Percentiles rank a stretch among this genome's conserved stretches.
Conservation (phyloP, 2,888 invertebrate genomes). For the Brachynemurus nebulosus region DNA sequence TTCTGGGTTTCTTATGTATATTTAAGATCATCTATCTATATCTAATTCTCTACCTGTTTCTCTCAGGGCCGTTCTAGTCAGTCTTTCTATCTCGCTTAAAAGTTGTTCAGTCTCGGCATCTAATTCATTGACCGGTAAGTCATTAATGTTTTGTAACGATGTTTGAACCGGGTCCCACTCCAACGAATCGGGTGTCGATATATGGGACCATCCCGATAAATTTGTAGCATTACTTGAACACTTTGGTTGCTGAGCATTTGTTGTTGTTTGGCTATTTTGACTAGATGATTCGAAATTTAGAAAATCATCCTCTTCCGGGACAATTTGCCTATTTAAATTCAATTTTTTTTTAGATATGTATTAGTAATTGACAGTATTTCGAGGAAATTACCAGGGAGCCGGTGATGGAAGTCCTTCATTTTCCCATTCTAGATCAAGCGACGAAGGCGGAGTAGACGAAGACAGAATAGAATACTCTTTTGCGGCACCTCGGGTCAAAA, state of each 20-base stretch:
- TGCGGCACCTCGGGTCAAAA: constrained; percentile 24
- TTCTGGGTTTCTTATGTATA: neutral
- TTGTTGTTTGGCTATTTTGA: constrained; percentile 7
- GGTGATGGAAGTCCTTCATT: constrained; percentile 36
- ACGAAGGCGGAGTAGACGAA: constrained; percentile 47
- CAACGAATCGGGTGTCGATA: constrained; percentile 49
- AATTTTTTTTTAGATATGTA: constrained; percentile 8
- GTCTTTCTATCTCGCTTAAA: constrained; percentile 49
- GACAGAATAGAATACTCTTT: constrained; percentile 14
- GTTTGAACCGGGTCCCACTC: constrained; percentile 52
- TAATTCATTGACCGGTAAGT: constrained; percentile 36
- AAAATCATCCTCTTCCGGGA: constrained; percentile 17
- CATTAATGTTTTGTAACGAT: constrained; percentile 27
- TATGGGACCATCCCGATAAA: constrained; percentile 42
- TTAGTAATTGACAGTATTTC: too few species aligned
- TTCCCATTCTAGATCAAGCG: constrained; percentile 57
- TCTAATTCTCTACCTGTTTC: constrained; percentile 42
- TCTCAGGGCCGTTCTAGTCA: constrained; percentile 47
- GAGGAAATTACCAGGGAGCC: constrained; percentile 7
- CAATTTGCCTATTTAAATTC: constrained; percentile 16
- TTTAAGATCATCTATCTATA: constrained; percentile 27
- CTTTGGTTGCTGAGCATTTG: constrained; percentile 2
- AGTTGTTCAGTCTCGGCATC: constrained; percentile 51
- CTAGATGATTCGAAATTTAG: constrained; percentile 8
- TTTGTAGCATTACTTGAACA: constrained; percentile 15